A percentile compares a stretch with the other conserved stretches of the same genome.
phyloP scores from a whole-genome alignment of 1,140 invertebrate genomes.

The Pararge aegeria region DNA sequence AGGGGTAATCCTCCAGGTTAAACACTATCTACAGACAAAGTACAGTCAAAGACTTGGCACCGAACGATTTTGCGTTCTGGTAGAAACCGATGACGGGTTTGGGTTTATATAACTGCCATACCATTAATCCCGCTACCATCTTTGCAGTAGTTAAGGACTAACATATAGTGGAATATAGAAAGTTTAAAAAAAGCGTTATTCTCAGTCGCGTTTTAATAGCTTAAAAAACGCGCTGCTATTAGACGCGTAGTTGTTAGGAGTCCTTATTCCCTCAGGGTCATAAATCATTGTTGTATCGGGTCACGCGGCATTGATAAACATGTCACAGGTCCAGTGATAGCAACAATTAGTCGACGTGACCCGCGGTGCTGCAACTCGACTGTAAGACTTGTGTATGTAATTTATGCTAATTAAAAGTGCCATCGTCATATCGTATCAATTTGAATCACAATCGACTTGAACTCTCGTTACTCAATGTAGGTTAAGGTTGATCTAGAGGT shows the following conservation, averaged over 20 bases:
- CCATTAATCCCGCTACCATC: too few relatives aligned
- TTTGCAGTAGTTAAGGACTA: too few relatives aligned
- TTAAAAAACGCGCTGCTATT: background rate
- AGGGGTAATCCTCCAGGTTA: too few relatives aligned
- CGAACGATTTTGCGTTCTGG: too few relatives aligned
- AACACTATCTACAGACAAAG: too few relatives aligned
- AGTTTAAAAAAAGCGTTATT: too few relatives aligned
- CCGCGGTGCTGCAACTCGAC: slow-evolving; percentile 8
- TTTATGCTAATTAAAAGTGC: slow-evolving; percentile 34
- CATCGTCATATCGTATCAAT: slow-evolving; percentile 27
- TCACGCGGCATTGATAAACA: slow-evolving; percentile 36
- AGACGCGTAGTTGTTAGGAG: background rate
- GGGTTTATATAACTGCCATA: too few relatives aligned
- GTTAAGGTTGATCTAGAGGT: slow-evolving; percentile 34
- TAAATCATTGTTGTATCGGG: slow-evolving; percentile 34
- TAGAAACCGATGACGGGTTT: too few relatives aligned
- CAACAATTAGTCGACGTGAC: slow-evolving; percentile 38
- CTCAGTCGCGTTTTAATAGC: too few relatives aligned
- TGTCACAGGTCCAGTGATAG: slow-evolving; percentile 26
- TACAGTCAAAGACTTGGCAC: too few relatives aligned
- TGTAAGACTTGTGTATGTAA: slow-evolving; percentile 23
- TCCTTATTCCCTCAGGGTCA: slow-evolving; percentile 28
- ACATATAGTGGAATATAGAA: too few relatives aligned
- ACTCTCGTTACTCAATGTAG: slow-evolving; percentile 30
- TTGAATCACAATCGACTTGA: slow-evolving; percentile 39